Conservation (phyloP, 2,113 vertebrate species). For the Rattus rattus region DNA sequence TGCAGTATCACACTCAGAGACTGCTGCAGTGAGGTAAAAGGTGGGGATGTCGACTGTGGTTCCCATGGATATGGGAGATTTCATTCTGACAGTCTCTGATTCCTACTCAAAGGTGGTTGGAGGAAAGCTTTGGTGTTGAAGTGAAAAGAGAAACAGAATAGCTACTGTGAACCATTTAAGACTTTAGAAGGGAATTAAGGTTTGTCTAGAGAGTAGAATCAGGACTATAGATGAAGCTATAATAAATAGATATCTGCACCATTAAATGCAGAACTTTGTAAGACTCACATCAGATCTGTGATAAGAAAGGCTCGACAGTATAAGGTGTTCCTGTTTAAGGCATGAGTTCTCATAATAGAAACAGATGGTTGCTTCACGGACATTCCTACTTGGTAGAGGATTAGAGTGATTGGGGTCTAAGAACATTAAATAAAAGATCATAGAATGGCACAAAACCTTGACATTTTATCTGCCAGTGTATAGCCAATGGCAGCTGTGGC, state of each 20-base stretch:
- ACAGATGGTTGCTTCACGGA: constrained; percentile 5
- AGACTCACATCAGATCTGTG: no score
- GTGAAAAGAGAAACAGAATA: background rate
- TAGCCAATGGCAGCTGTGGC: background rate
- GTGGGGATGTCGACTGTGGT: background rate
- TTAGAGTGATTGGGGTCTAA: constrained; percentile 27
- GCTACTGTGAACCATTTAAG: background rate
- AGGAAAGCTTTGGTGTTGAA: background rate
- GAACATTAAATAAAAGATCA: background rate
- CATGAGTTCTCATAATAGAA: background rate
- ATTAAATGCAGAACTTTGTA: background rate
- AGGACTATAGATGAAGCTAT: background rate
- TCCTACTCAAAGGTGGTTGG: background rate
- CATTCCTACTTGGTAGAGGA: constrained; percentile 1
- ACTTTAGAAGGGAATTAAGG: background rate
- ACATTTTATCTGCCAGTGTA: background rate
- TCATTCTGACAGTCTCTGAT: background rate
- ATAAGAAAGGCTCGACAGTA: background rate
- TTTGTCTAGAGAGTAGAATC: background rate
- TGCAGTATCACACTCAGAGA: no score
- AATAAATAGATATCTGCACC: background rate
- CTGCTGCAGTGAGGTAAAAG: background rate
- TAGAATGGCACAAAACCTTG: background rate
- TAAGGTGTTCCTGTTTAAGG: background rate
- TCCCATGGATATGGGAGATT: background rate